Conservation (phyloP, 2,113 vertebrate species). For the Indri indri region DNA sequence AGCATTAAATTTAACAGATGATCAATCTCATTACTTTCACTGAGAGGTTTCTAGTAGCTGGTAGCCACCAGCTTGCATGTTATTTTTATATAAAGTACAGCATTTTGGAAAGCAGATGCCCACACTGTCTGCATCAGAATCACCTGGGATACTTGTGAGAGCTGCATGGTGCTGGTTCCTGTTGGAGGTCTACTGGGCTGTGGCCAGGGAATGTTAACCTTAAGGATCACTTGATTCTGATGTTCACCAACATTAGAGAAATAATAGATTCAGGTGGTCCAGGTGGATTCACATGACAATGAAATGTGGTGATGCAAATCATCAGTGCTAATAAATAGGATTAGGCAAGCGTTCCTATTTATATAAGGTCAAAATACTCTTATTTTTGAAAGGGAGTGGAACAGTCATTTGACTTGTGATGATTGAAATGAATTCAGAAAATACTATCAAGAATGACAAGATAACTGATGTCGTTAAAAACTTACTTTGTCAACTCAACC, state of each 20-base stretch:
- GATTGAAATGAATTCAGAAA: background rate
- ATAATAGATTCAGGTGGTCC: background rate
- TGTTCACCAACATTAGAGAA: background rate
- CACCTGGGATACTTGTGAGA: background rate
- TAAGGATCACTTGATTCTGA: background rate
- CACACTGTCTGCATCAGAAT: background rate
- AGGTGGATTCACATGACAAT: background rate
- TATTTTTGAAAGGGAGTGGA: background rate
- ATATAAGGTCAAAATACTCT: background rate
- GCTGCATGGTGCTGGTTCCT: background rate
- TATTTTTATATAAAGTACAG: background rate
- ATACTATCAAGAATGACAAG: background rate
- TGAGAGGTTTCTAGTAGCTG: slow-evolving; percentile 18
- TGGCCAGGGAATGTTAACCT: background rate
- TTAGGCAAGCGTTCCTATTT: background rate
- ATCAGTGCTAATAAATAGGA: background rate
- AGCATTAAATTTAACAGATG: slow-evolving; percentile 60
- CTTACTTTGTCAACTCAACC: background rate
- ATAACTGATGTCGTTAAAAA: background rate
- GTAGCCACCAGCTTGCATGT: background rate
- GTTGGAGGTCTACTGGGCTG: background rate
- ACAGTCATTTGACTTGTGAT: background rate
- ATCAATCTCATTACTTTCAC: slow-evolving; percentile 43
- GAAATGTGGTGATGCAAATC: background rate
- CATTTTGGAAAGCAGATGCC: background rate